Conservation (phyloP, 2,888 invertebrate species). For the Euzetes globulus region DNA sequence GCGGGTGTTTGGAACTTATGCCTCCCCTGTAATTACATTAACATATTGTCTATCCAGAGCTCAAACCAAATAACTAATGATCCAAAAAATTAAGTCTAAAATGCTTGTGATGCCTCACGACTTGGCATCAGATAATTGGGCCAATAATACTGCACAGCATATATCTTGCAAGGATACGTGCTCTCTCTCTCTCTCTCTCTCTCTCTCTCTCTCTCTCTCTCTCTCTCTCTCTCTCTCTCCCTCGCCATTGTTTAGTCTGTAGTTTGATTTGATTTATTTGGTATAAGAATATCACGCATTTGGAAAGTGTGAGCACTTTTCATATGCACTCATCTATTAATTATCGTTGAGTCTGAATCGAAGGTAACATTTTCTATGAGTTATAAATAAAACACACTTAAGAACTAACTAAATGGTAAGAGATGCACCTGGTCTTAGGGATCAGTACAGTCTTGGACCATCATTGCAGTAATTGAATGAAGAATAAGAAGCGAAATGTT, state of each 20-base stretch:
- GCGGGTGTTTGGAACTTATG: not conserved
- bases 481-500: constrained; percentile 18
- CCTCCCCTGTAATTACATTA: constrained; percentile 18
- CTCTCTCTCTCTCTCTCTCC: no score
- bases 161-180: no score
- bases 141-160: not conserved
- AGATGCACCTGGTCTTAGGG: constrained; percentile 21
- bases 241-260: not conserved
- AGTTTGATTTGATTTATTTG: not conserved
- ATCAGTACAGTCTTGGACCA: not conserved
- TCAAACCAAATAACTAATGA: not conserved
- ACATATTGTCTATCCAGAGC: not conserved
- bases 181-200: not conserved
- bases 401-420: not conserved
- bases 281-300: not conserved
- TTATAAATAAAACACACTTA: not conserved
- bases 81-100: constrained; percentile 3
- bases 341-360: not conserved
- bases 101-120: constrained; percentile 14
- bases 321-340: not conserved
- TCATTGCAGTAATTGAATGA: not conserved
- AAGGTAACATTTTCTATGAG: not conserved
- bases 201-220: no score
- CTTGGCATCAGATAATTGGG: not conserved
- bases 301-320: not conserved